These are phyloP conservation scores for Neolamprologus cancellatus DNA, from an alignment of 2,113 vertebrate genomes.

Conservation along the genomic window DNA sequence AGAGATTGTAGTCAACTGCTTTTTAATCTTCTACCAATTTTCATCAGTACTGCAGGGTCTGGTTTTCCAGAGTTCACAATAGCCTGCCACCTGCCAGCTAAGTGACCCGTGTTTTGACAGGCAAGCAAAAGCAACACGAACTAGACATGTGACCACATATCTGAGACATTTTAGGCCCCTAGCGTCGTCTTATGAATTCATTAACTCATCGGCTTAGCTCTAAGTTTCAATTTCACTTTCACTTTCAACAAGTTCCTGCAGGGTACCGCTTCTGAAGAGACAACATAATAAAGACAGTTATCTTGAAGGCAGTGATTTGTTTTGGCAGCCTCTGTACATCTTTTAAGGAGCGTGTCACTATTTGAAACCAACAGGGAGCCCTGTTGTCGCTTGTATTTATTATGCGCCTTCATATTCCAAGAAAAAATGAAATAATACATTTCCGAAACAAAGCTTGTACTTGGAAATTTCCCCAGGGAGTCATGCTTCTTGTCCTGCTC, in stretches of 20 bases:
- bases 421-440: neutral
- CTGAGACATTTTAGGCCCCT: neutral
- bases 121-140: neutral
- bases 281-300: neutral
- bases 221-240: neutral
- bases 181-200: neutral
- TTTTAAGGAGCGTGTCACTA: neutral
- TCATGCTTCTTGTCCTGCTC: neutral
- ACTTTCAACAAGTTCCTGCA: neutral
- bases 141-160: neutral
- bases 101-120: neutral
- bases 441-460: neutral
- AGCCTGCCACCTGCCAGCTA: neutral
- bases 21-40: constrained; percentile 51
- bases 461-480: neutral
- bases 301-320: neutral
- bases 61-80: neutral
- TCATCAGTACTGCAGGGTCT: neutral
- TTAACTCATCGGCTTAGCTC: neutral
- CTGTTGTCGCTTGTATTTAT: neutral
- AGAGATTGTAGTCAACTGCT: constrained; percentile 26
- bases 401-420: neutral
- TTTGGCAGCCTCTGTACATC: neutral
- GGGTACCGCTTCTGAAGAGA: neutral
- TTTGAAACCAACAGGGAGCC: neutral